Conservation (phyloP, 2,113 vertebrate species). For the Indicator indicator region DNA sequence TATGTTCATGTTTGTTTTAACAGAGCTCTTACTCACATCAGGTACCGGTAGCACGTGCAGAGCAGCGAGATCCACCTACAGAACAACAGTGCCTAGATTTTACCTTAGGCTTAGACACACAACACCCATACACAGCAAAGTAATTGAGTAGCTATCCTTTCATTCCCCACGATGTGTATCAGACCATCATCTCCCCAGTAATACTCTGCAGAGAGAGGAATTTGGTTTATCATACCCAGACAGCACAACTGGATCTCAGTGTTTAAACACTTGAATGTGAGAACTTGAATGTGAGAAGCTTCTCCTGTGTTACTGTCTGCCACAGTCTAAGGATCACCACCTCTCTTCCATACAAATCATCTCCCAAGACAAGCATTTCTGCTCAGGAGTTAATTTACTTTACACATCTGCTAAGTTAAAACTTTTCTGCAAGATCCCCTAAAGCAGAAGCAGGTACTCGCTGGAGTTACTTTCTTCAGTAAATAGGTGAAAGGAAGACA, state of each 20-base stretch:
- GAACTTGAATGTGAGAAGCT: background rate
- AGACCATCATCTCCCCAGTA: background rate
- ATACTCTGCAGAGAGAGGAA: background rate
- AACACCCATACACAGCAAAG: background rate
- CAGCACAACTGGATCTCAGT: background rate
- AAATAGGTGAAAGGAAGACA: too few relatives aligned
- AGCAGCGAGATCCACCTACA: background rate
- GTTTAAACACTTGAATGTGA: background rate
- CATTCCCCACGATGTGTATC: fast-evolving
- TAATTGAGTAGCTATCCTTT: background rate
- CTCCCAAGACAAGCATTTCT: background rate
- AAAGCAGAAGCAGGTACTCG: background rate
- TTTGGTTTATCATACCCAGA: background rate
- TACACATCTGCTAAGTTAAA: background rate
- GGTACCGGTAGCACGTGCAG: fast-evolving
- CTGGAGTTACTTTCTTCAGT: background rate
- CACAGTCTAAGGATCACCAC: background rate
- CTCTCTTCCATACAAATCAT: background rate
- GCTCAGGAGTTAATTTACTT: background rate
- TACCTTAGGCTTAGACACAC: background rate
- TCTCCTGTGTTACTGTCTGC: background rate
- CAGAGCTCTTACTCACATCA: background rate
- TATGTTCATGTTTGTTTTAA: background rate
- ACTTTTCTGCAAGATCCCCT: background rate
- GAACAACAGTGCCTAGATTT: background rate